Conservation (phyloP, 2,113 vertebrate genomes). For the Aplodontia rufa region DNA sequence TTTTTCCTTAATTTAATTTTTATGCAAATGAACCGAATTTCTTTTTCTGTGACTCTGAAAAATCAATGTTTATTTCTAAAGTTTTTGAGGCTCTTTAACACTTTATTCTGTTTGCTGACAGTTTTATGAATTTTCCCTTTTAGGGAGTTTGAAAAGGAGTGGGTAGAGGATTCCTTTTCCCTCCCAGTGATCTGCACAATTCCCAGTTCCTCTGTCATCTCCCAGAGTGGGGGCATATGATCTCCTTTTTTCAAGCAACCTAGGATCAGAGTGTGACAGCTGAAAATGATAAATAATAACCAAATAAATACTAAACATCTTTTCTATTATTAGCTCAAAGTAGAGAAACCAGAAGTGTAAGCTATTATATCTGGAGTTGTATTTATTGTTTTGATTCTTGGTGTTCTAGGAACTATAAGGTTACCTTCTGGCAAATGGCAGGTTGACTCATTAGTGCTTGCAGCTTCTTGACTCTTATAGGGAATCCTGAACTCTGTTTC, state of each 20-base stretch:
- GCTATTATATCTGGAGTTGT: not conserved
- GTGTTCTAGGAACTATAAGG: not conserved
- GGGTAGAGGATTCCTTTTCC: accelerated
- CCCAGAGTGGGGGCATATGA: not conserved
- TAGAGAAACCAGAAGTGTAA: not conserved
- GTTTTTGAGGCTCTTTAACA: not conserved
- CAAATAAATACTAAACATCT: not conserved
- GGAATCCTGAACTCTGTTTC: slow-evolving; percentile 20
- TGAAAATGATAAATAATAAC: not conserved
- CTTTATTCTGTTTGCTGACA: not conserved
- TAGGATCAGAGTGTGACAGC: not conserved
- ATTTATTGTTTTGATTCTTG: not conserved
- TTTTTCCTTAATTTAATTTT: not conserved
- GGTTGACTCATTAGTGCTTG: not conserved
- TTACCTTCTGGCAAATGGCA: not conserved
- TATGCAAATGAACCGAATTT: not conserved
- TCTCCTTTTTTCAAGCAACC: not conserved
- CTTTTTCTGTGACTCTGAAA: slow-evolving; percentile 2
- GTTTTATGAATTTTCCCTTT: not conserved
- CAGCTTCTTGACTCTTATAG: slow-evolving; percentile 36
- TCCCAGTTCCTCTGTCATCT: accelerated
- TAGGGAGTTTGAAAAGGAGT: not conserved
- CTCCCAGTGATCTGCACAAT: not conserved
- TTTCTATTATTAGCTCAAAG: not conserved
- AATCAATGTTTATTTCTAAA: not conserved